Base-by-base conservation (phyloP, 1,140 invertebrate genomes). In the Melanaphis sacchari region DNA sequence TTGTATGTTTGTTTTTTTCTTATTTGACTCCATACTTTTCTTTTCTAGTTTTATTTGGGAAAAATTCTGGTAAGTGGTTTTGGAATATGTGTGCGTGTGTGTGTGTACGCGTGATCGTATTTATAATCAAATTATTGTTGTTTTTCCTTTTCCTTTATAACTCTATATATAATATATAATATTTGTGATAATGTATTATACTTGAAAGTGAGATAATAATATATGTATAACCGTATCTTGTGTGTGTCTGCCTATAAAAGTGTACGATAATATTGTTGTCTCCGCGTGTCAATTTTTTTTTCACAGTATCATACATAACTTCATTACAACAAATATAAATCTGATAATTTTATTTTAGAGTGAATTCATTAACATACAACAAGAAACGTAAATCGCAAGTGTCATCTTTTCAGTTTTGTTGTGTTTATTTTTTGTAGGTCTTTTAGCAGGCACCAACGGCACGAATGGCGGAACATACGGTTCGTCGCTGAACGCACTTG, bases 31-130 rank as follows among this genome's bases (percentile, higher is more conserved):
- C 91, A 21, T 85, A 93, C 43, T 93, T 93, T 93, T 93, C 36
- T 93, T 93, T 93, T 93, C 38, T 93, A 93, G 91, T 93, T 93
- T 93, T 93, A 93, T 84, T 93, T 81, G 91, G 81, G 81, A 93
- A 93, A 93, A 93, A 93, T 54, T 52, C 81, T 7, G 91, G 91
- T 93, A 93, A 93, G 91, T 89, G 49, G 36, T 89, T 52, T 89
- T 52, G 49, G 49, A 52, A 52, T 88, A 52, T 88, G 46, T 89
- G 43, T 88, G 41, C 21, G 43, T n/a, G n/a, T 46, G 46, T 52
- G 26, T 52, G 43, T 46, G 18, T 46, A 36, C 36, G 46, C 26
- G 87, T 52, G 36, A 89, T 36, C 24, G 85, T 49, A 46, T 49
- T 88, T 40, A 40, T 84, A 84, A 84, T 7, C 24, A 46, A 43